Evolutionary conservation across 2,888 invertebrate genomes (phyloP).

Genomic region (Ochlodes sylvanus): DNA sequence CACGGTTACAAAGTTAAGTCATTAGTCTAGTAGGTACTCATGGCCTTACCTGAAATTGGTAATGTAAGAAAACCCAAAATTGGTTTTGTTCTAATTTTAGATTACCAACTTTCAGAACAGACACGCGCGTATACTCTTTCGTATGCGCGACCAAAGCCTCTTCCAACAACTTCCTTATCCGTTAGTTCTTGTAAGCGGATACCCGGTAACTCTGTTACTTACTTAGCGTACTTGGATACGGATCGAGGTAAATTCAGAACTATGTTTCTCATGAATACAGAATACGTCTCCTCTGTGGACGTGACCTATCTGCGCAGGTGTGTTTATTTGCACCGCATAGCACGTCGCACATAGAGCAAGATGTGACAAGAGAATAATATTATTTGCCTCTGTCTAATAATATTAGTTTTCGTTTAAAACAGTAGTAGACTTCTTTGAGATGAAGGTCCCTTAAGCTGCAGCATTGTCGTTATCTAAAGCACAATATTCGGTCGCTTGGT

Average conservation of each 20-base stretch:
- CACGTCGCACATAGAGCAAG: neutral
- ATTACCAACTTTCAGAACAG: neutral
- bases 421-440: too few relatives aligned
- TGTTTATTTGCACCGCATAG: neutral
- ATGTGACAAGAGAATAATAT: too few relatives aligned
- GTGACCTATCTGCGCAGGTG: constrained; percentile 3
- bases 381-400: too few relatives aligned
- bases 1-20: too few relatives aligned
- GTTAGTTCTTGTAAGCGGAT: constrained; percentile 10
- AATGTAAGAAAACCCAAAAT: neutral
- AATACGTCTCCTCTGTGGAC: constrained; percentile 3
- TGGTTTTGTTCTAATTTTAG: neutral
- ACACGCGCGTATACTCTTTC: neutral
- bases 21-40: too few relatives aligned
- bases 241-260: constrained; percentile 5
- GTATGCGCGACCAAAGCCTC: constrained; percentile 5
- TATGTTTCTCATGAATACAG: constrained; percentile 12
- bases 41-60: too few relatives aligned
- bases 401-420: too few relatives aligned
- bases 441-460: too few relatives aligned
- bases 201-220: constrained; percentile 7
- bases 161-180: constrained; percentile 9
- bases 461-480: too few relatives aligned
- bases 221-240: constrained; percentile 5
- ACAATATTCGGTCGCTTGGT: too few relatives aligned